Conservation (phyloP, 1,140 invertebrate genomes). For the Pseudomyrmex flavicornis region DNA sequence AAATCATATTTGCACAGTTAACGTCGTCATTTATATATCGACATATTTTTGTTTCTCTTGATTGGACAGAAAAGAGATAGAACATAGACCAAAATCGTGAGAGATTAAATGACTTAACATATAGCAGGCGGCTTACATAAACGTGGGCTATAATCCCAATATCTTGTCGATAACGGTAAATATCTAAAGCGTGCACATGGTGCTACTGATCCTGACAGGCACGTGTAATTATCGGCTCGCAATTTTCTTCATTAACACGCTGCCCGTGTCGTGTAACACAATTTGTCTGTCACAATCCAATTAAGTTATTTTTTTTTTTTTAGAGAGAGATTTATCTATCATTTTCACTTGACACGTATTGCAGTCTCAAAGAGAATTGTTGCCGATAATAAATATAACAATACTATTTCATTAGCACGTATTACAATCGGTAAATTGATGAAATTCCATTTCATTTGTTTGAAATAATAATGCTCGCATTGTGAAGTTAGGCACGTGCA, state of each 20-base stretch:
- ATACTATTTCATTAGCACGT: too few species aligned
- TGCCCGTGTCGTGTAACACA: neutral
- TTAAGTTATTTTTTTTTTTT: constrained; percentile 23
- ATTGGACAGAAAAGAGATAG: neutral
- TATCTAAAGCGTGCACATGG: neutral
- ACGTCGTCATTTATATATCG: constrained; percentile 10
- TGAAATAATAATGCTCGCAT: neutral
- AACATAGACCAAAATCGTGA: constrained; percentile 2
- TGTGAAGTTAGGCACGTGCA: neutral
- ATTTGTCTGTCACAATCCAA: neutral
- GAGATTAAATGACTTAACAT: constrained; percentile 11
- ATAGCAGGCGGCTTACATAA: neutral
- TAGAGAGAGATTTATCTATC: too few species aligned
- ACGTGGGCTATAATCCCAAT: neutral
- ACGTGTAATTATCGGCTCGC: constrained; percentile 43
- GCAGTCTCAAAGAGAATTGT: neutral
- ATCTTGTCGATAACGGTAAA: constrained; percentile 24
- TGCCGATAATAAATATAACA: neutral
- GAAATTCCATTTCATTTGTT: constrained; percentile 15
- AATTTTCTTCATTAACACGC: constrained; percentile 47
- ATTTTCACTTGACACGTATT: constrained; percentile 21
- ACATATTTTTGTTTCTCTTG: constrained; percentile 36
- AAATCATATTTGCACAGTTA: neutral
- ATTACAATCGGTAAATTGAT: constrained; percentile 8
- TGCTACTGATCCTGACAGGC: constrained; percentile 10